Base-by-base conservation (phyloP, 2,888 invertebrate species). In the Anarsia innoxiella region DNA sequence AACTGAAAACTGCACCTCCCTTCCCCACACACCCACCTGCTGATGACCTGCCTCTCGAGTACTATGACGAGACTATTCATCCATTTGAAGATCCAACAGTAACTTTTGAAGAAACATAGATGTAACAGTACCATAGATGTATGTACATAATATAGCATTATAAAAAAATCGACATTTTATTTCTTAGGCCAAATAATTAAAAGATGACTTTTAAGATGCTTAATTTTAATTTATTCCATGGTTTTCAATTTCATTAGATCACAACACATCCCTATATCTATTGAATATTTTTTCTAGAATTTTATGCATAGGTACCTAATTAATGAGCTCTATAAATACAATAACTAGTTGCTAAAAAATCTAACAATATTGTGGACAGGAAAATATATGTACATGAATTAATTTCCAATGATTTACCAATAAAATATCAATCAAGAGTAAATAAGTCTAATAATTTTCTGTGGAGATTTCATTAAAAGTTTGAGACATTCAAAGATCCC, bases 11-110 rank as follows among this genome's bases (percentile, higher is more conserved):
- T 3, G 66, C 91, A 2, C 90, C 94, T 11, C 88, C 90, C 13
- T 94, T 96, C 66, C 97, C 97, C 1, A 97, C 97, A 0, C 89
- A 87, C 53, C 88, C 87, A 53, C 88, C 89, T 4, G 82, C 88
- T 36, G 87, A 87, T 19, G 86, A 88, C 37, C 86, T 89, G 1
- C 80, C 79, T 9, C 90, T 94, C 53, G 94, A 97, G 59, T 86
- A 93, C 46, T 93, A 88, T 78, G 90, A 90, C 59, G 90, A 93
- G 23, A 86, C 89, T 15, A 70, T 97, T 29, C 96, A 95, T 74
- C 80, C 79, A 19, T 96, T 95, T 69, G 84, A 86, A 42, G 88
- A 89, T 41, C 88, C 91, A 32, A 89, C 93, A 1, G 90, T 96
- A 52, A 79, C 86, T 42, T 93, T 86, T 72, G 77, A 80, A 53